Conservation (phyloP, 2,888 invertebrate genomes). For the Alviniconcha strummeri region DNA sequence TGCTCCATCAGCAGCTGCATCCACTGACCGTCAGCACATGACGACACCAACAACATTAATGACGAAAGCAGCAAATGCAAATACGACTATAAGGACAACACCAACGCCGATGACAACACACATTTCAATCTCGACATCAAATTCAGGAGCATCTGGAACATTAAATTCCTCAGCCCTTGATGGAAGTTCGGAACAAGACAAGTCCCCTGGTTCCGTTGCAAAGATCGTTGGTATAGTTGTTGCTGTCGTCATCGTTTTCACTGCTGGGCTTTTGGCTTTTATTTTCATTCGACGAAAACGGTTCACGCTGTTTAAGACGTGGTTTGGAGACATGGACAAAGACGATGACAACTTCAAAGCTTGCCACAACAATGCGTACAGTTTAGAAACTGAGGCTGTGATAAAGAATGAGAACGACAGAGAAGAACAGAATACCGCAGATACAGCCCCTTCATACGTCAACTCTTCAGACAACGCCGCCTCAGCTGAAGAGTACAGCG, state of each 20-base stretch:
- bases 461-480: neutral
- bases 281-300: neutral
- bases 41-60: no score
- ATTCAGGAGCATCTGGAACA: no score
- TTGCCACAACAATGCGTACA: neutral
- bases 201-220: neutral
- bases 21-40: no score
- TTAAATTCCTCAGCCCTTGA: no score
- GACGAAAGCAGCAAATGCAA: no score
- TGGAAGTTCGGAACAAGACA: no score
- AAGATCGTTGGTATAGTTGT: neutral
- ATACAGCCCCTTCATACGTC: neutral
- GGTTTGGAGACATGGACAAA: neutral
- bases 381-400: neutral
- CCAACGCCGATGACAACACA: no score
- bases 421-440: neutral
- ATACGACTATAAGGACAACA: no score
- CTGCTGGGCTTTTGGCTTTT: no score
- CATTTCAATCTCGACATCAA: no score
- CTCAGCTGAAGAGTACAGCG: no score
- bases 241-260: neutral
- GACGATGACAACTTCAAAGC: neutral
- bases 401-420: neutral
- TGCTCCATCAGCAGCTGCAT: no score
- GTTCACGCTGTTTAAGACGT: neutral